Conservation (phyloP, 2,888 invertebrate genomes). For the Dicyrtomina minuta region DNA sequence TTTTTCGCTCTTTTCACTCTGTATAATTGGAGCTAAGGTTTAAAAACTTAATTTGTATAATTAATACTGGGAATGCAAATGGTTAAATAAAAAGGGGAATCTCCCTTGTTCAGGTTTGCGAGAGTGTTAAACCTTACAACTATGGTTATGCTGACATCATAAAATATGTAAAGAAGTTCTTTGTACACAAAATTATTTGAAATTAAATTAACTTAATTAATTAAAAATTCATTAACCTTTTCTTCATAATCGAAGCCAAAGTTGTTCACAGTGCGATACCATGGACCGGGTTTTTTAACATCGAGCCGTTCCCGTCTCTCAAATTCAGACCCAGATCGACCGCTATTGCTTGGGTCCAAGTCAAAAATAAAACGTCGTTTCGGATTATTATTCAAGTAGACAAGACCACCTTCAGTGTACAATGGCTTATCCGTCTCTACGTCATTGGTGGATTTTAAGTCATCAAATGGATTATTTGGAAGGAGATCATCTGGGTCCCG, state of each 20-base stretch:
- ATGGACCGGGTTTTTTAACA: constrained; percentile 93
- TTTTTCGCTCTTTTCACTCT: too few relatives aligned
- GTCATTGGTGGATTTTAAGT: neutral
- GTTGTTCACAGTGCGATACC: constrained; percentile 68
- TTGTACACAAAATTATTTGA: too few relatives aligned
- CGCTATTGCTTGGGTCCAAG: constrained; percentile 10
- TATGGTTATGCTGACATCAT: too few relatives aligned
- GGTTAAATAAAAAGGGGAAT: too few relatives aligned
- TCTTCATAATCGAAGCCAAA: constrained; percentile 58
- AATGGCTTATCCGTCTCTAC: constrained; percentile 29
- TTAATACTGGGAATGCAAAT: too few relatives aligned
- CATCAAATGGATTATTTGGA: neutral
- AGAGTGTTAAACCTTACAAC: too few relatives aligned
- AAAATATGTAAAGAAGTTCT: too few relatives aligned
- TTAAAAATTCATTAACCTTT: too few relatives aligned
- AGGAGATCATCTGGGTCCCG: neutral
- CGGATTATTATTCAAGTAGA: constrained; percentile 57
- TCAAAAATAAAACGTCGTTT: constrained; percentile 32
- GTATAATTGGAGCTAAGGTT: too few relatives aligned
- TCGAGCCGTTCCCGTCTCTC: constrained; percentile 85
- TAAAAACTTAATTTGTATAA: too few relatives aligned
- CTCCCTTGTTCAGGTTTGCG: too few relatives aligned
- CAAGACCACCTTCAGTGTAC: constrained; percentile 67
- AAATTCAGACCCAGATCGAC: constrained; percentile 63
- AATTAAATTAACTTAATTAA: too few relatives aligned